These are phyloP conservation scores for Coregonus ussuriensis DNA, from an alignment of 2,797 vertebrate species.

Conservation along the genomic window DNA sequence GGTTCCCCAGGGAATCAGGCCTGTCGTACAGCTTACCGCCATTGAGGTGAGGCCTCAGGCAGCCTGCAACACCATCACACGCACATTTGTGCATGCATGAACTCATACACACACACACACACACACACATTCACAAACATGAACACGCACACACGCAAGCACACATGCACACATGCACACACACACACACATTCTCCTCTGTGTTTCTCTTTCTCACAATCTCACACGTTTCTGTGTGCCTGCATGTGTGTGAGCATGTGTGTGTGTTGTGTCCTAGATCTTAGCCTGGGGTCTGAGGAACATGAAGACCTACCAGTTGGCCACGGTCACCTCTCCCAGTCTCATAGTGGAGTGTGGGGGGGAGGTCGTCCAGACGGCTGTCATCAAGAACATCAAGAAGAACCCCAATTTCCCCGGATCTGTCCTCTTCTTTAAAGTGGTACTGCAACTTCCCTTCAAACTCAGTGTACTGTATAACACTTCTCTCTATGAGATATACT, in stretches of 20 bases:
- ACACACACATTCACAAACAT: background rate
- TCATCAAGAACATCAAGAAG: conserved; percentile 96
- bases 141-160: too few species aligned
- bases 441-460: conserved; percentile 53
- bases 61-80: background rate
- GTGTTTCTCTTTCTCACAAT: background rate
- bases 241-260: background rate
- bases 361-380: conserved; percentile 84
- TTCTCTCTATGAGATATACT: too few species aligned
- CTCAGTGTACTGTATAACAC: conserved; percentile 61
- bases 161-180: too few species aligned
- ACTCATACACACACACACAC: background rate
- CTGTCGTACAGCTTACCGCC: conserved; percentile 94
- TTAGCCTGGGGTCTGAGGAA: conserved; percentile 95
- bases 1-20: conserved; percentile 96
- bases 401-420: conserved; percentile 93
- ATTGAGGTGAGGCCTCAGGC: conserved; percentile 83
- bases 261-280: conserved; percentile 77
- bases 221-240: background rate
- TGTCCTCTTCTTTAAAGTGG: conserved; percentile 96
- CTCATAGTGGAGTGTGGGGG: conserved; percentile 95
- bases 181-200: background rate
- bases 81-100: background rate
- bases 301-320: conserved; percentile 95
- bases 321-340: conserved; percentile 87